These are phyloP conservation scores for Drosophila subobscura DNA, from an alignment of 1,140 invertebrate species.

Conservation along the genomic window DNA sequence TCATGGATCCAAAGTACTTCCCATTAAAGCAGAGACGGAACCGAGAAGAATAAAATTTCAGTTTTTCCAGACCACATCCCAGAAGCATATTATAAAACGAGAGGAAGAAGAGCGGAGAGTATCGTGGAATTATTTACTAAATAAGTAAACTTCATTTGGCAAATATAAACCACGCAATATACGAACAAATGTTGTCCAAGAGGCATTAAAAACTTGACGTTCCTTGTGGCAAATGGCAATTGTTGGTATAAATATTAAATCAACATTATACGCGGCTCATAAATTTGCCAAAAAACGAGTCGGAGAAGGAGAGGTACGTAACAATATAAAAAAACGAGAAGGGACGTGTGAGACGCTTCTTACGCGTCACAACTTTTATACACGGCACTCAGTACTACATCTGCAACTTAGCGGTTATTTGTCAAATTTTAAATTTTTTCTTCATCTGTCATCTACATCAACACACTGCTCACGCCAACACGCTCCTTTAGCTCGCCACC, in stretches of 20 bases:
- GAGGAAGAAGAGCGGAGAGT: constrained; percentile 5
- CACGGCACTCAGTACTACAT: no score
- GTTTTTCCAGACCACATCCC: constrained; percentile 43
- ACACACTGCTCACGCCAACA: no score
- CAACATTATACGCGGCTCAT: constrained; percentile 68
- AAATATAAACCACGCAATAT: constrained; percentile 27
- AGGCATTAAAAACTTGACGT: constrained; percentile 58
- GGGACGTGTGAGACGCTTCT: no score
- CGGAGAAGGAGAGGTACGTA: background rate
- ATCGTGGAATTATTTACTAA: constrained; percentile 39
- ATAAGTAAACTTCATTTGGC: constrained; percentile 67
- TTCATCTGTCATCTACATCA: no score
- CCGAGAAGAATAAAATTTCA: constrained; percentile 57
- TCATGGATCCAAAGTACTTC: constrained; percentile 47
- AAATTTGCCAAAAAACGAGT: constrained; percentile 46
- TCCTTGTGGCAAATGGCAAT: constrained; percentile 39
- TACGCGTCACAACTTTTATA: no score
- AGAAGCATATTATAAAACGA: constrained; percentile 25
- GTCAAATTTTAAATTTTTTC: no score
- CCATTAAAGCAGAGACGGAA: constrained; percentile 60
- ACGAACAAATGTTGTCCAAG: constrained; percentile 27
- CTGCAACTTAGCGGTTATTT: no score
- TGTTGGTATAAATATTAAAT: constrained; percentile 76
- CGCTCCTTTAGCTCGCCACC: no score
- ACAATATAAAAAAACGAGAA: constrained; percentile 29